Base-by-base conservation (phyloP, 2,888 invertebrate species). In the Drosophila stalkeri region DNA sequence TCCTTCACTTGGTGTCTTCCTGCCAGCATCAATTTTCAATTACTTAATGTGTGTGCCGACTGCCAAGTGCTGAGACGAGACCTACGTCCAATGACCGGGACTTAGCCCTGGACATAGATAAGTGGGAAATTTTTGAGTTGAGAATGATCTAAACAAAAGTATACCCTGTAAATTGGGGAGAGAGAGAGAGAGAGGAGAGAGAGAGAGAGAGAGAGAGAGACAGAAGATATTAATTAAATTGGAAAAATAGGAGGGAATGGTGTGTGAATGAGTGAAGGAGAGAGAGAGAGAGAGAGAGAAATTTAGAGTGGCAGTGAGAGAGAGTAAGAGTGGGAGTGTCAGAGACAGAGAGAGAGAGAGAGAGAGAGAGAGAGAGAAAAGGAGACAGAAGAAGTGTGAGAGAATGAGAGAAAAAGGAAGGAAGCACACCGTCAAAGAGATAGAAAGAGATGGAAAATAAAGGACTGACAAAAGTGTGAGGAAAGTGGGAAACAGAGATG, bases 1-100 rank as follows among this genome's bases (percentile, higher is more conserved):
- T 8, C 33, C 37, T 37, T 20, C 55, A 43, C 49, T 33, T 51
- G 31, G 43, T 57, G 44, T 60, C 60, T 70, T 60, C 33, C 47
- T 33, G 55, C 39, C 46, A 77, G 64, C 76, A 59, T 73, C 77
- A 65, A 57, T 75, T 75, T 80, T 60, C 80, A 80, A 80, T 80
- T 80, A 80, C 80, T 80, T 80, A 80, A 81, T 80, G 78, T 81
- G 72, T 80, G 75, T 77, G 71, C 61, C 55, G 60, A 79, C 44
- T 71, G 79, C 39, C 51, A 68, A 66, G 51, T 54, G 63, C 33
- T 61, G 41, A 27, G 37, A 47, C 37, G 27, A 14, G 37, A 14
- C 59, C 37, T 47, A 39, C 60, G 39, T 60, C 49, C 51, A 23
- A 23, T 55, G 41, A 9, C 44, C 2, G 12, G 12, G 41, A n/a